phyloP scores from a whole-genome alignment of 2,888 invertebrate genomes.

The Drosophila subquinaria region DNA sequence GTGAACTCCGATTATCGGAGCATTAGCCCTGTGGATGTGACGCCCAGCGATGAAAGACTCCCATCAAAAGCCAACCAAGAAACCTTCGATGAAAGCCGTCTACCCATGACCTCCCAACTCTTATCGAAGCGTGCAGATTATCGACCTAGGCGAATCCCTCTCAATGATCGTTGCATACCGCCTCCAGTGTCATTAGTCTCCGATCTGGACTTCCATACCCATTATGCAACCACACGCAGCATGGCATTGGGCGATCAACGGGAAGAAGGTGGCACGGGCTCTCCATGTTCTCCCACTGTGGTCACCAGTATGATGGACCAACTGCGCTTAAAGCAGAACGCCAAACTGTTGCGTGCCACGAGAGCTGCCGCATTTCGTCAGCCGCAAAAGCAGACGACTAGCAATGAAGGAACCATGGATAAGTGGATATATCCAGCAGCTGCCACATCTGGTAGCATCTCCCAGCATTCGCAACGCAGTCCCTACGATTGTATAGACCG shows the following conservation, averaged over 20 bases:
- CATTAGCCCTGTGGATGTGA: background rate
- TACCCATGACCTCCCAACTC: constrained; percentile 32
- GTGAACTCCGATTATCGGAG: rapidly evolving
- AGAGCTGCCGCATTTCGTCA: background rate
- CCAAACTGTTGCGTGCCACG: background rate
- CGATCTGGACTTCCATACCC: constrained; percentile 44
- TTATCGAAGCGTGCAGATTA: constrained; percentile 27
- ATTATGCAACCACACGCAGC: constrained; percentile 13
- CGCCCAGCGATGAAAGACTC: constrained; percentile 1
- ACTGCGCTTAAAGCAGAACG: background rate
- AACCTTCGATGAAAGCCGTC: constrained; percentile 20
- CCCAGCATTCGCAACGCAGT: background rate
- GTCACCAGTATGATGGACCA: background rate
- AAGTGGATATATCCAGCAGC: background rate
- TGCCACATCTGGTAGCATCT: background rate
- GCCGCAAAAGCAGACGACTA: background rate
- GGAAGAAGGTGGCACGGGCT: constrained; percentile 3
- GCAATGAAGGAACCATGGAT: background rate
- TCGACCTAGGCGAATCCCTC: background rate
- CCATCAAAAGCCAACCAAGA: background rate
- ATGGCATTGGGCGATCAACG: background rate
- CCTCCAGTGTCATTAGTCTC: constrained; percentile 31
- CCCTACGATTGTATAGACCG: constrained; percentile 3
- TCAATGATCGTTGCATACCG: background rate
- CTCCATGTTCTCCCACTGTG: background rate